phyloP scores from a whole-genome alignment of 2,888 invertebrate genomes.

The Cordilura impudica region DNA sequence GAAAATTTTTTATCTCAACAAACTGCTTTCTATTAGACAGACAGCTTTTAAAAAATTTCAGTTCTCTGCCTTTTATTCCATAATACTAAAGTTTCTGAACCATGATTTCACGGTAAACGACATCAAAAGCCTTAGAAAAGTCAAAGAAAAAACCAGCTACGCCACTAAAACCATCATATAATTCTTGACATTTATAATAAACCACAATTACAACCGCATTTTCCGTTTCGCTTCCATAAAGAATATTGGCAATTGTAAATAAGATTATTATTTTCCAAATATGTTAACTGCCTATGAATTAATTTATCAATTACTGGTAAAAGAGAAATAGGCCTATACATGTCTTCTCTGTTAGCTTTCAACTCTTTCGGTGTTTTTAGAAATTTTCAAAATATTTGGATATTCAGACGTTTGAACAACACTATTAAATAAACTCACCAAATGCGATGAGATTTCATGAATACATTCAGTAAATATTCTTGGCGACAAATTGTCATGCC shows the following conservation, averaged over 20 bases:
- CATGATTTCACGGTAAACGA: no score
- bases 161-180: no score
- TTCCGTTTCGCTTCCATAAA: not conserved
- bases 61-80: not conserved
- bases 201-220: not conserved
- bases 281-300: conserved; percentile 3
- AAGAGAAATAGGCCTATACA: not conserved
- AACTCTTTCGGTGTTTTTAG: no score
- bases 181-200: not conserved
- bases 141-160: no score
- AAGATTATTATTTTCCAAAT: not conserved
- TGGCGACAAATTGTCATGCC: not conserved
- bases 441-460: not conserved
- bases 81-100: no score
- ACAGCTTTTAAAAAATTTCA: not conserved
- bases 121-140: no score
- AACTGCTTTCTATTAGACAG: not conserved
- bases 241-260: not conserved
- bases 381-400: conserved; percentile 6
- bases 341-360: not conserved
- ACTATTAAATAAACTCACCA: not conserved
- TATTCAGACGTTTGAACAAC: not conserved
- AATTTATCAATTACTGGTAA: not conserved
- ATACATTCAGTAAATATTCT: not conserved
- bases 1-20: not conserved